Evolutionary conservation across 2,888 invertebrate genomes (phyloP), one percentile per base, ranked within the genome.

Genomic region (Venustoraphidia nigricollis): DNA sequence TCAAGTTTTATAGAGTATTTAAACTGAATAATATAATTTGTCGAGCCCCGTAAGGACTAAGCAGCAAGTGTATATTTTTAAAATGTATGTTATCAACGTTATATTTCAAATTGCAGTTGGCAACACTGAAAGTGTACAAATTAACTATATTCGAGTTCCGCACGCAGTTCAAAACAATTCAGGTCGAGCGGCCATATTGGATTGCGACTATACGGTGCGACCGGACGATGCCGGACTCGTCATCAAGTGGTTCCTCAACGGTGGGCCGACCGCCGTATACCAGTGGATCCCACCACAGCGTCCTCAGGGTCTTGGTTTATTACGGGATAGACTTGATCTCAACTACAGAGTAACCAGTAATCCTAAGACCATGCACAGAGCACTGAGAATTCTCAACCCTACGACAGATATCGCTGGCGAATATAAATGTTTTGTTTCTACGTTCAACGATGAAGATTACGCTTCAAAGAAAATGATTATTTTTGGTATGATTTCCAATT

Each of bases 251-350:
- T 83, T 77, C 61, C 73, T 75, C 58, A 77, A 76, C 63, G 76
- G 79, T 57, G 73, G 71, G 52, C 71, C 73, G 0, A 73, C 77
- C 44, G 75, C 78, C 0, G 79, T 86, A 10, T 87, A 86, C 64
- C 85, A 86, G 62, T 87, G 86, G 85, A 85, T 86, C 51, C 80
- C 81, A 2, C 79, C 80, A 3, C 72, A 75, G 53, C 72, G 71
- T 53, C 83, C 83, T 0, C 78, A 78, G 58, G 80, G 77, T n/a
- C 66, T 81, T 44, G 81, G 81, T 1, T 55, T 64, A 34, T 65
- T 73, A 51, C 70, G 67, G 54, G 70, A 71, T 46, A 66, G 76
- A 63, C 60, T 84, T 56, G 81, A 86, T 58, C 66, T 81, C 14
- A 69, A 70, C 41, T 81, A 77, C 66, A 72, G 70, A 56, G 79